Evolutionary conservation across 2,888 invertebrate genomes (phyloP).

Genomic region (Scaptomyza tumidula): DNA sequence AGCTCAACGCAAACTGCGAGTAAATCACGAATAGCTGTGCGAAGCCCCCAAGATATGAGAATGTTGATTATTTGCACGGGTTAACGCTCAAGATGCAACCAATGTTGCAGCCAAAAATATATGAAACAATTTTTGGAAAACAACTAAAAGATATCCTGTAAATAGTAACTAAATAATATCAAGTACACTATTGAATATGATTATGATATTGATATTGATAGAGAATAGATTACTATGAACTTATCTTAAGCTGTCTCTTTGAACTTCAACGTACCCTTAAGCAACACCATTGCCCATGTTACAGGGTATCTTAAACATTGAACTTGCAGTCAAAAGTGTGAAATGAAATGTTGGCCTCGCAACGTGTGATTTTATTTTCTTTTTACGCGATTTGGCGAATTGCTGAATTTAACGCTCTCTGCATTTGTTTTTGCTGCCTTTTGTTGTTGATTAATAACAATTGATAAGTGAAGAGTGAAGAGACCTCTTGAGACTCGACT

Average conservation of each 20-base stretch:
- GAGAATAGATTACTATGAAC: no score
- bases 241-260: no score
- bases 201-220: no score
- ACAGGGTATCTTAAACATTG: slow-evolving; percentile 22
- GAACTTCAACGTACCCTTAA: no score
- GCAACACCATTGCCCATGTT: neutral
- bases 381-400: slow-evolving; percentile 49
- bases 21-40: slow-evolving; percentile 76
- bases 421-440: slow-evolving; percentile 69
- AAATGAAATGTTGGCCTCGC: slow-evolving; percentile 64
- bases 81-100: slow-evolving; percentile 32
- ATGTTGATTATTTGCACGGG: slow-evolving; percentile 79
- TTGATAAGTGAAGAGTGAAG: slow-evolving; percentile 55
- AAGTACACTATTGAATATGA: no score
- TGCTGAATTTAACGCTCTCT: slow-evolving; percentile 68
- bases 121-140: neutral
- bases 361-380: slow-evolving; percentile 40
- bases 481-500: neutral
- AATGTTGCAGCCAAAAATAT: slow-evolving; percentile 7
- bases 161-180: neutral
- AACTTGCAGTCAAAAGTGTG: slow-evolving; percentile 55
- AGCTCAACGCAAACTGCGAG: slow-evolving; percentile 52
- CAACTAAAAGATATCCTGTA: slow-evolving; percentile 14
- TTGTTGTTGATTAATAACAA: slow-evolving; percentile 81
- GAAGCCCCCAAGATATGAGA: slow-evolving; percentile 68